Base-by-base conservation (phyloP, 92 coral and sea anemone genomes). In the Bergia sp. region DNA sequence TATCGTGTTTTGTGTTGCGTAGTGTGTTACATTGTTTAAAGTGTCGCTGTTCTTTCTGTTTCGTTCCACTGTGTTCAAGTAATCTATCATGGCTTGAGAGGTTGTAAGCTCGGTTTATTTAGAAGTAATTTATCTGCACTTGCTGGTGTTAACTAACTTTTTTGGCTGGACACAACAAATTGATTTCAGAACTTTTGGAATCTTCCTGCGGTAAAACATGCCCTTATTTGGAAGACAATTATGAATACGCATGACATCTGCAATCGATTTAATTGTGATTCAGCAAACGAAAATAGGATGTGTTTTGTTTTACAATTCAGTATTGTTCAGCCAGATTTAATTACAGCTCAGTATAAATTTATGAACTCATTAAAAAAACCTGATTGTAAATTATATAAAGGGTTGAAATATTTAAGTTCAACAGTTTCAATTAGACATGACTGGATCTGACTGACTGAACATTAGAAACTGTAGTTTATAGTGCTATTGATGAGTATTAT, bases 181-280 rank as follows among this genome's bases (percentile, higher is more conserved):
- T 8, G 53, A 61, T 61, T 16, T 57, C 65, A 61, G 4, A 61
- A 18, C 23, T 3, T 11, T 1, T 50, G 57, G 67, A 61, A 18
- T 75, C 7, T 15, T 76, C 45, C 29, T 76, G 80, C 80, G 23
- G 80, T 42, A 41, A 37, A 29, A 9, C 4, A 41, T 76, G 50
- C 21, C 87, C 87, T 12, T 84, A 84, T 84, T 69, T 69, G 65
- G 86, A 39, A 72, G 10, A 29, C 79, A 44, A 69, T 45, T 23
- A 40, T 36, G 79, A 29, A 71, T 57, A 45, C 75, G 53, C 50
- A 5, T 45, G 79, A 84, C 86, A 64, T 43, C 85, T 82, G 75
- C 18, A n/a, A 41, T 15, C 66, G 55, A 82, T 40, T 13, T 21
- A 4, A 13, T 61, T 76, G 50, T 76, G 45, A 74, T 38, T 0